Base-by-base conservation (phyloP, 2,113 vertebrate genomes). In the Echinops telfairi region DNA sequence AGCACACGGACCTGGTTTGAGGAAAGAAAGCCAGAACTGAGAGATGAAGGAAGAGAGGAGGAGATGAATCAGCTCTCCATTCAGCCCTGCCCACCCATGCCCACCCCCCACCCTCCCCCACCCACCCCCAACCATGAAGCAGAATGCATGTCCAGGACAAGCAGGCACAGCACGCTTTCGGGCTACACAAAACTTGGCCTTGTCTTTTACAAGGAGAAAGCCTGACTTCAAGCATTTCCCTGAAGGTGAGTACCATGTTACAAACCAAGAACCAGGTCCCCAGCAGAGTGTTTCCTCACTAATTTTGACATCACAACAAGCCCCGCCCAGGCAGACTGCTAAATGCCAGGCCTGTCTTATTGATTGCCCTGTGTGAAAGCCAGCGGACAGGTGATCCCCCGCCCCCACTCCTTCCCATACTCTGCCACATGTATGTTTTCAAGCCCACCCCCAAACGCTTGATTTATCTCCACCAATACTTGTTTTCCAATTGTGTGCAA, bases 291-390 rank as follows among this genome's bases (percentile, higher is more conserved):
- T 92, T 79, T 96, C 94, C 79, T 91, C 89, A 94, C 87, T 93
- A 82, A 91, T 93, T 97, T 92, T 87, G 91, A 94, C 80, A 79
- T 89, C 94, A 91, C 92, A 88, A 88, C 66, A 94, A 95, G 77
- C 92, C 88, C 36, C 1, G 20, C 70, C 71, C 16, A 1, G 86
- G 66, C 38, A 10, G 17, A 25, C 77, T 73, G 75, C 88, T 66
- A 90, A 81, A 71, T 3, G 33, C 11, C 88, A 96, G 2, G 6
- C 14, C 25, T 9, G 38, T 12, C 82, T 81, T 66, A n/a, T 3
- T 4, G 2, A 81, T 62, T 64, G 75, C 53, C 96, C 94, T 71
- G 29, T 5, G 79, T 38, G 47, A 91, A 88, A 95, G 80, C 76
- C 47, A 14, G 47, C 47, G 85, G 38, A 73, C 43, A 29, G 91